A percentile compares a stretch with the other conserved stretches of the same genome.
Conservation (phyloP, 92 coral and sea anemone genomes). For the Porites cylindrica region DNA sequence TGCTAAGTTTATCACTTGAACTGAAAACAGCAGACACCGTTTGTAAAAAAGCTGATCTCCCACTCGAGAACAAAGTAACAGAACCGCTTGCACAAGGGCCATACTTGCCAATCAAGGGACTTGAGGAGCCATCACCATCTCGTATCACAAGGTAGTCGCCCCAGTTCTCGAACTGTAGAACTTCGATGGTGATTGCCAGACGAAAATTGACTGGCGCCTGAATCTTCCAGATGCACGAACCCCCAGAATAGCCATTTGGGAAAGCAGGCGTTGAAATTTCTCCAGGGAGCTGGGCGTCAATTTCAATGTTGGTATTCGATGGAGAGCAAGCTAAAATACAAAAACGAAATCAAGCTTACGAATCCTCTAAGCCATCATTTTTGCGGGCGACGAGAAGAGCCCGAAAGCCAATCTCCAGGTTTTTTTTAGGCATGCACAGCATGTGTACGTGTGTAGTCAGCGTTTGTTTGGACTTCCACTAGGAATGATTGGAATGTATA, state of each 20-base stretch:
- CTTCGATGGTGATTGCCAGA: conserved; percentile 51
- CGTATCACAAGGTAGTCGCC: conserved; percentile 54
- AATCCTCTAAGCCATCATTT: too few relatives aligned
- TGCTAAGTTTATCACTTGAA: conserved; percentile 29
- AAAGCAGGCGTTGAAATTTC: conserved; percentile 33
- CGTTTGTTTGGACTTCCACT: too few relatives aligned
- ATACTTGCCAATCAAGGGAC: conserved; percentile 59
- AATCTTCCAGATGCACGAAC: conserved; percentile 60
- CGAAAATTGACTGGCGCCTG: conserved; percentile 36
- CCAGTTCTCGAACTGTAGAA: conserved; percentile 13
- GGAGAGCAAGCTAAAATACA: conserved; percentile 44
- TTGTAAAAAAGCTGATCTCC: conserved; percentile 29
- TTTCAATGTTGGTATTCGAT: conserved; percentile 39
- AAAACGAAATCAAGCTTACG: background rate
- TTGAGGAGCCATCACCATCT: conserved; percentile 31
- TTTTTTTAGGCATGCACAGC: too few relatives aligned
- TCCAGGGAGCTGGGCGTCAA: conserved; percentile 44
- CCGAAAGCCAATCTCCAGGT: too few relatives aligned
- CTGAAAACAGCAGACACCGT: conserved; percentile 44
- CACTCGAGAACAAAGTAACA: conserved; percentile 54
- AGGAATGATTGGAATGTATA: too few relatives aligned
- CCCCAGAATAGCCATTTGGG: conserved; percentile 45
- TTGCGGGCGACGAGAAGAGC: too few relatives aligned
- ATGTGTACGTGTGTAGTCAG: too few relatives aligned
- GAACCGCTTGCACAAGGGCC: conserved; percentile 72